phyloP scores from a whole-genome alignment of 1,140 invertebrate species.

The Drosophila subpulchrella region DNA sequence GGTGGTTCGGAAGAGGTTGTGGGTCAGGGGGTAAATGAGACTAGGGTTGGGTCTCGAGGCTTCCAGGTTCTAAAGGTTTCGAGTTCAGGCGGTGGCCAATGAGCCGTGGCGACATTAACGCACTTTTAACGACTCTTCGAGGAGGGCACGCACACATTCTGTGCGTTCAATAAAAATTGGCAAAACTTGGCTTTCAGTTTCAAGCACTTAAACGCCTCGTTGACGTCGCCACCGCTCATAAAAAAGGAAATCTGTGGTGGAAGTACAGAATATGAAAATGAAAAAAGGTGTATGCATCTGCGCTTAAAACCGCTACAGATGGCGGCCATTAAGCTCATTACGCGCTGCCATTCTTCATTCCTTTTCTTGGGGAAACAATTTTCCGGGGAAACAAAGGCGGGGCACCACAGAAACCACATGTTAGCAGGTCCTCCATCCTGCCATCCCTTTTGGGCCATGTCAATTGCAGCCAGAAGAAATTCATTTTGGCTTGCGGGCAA shows the following conservation, averaged over 20 bases:
- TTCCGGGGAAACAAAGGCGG: conserved; percentile 14
- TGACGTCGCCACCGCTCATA: conserved; percentile 37
- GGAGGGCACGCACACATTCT: conserved; percentile 51
- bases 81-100: conserved; percentile 61
- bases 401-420: conserved; percentile 43
- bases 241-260: conserved; percentile 17
- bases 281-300: conserved; percentile 29
- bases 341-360: conserved; percentile 55
- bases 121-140: conserved; percentile 61
- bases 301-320: conserved; percentile 39
- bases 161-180: conserved; percentile 71
- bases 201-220: conserved; percentile 66
- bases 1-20: conserved; percentile 35
- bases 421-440: conserved; percentile 16
- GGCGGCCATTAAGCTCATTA: conserved; percentile 44
- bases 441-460: conserved; percentile 20
- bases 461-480: conserved; percentile 63
- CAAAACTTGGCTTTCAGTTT: conserved; percentile 56
- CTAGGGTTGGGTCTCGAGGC: conserved; percentile 45
- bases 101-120: conserved; percentile 74
- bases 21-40: conserved; percentile 38
- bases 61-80: neutral
- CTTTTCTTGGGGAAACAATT: conserved; percentile 32
- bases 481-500: conserved; percentile 50
- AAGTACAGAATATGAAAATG: conserved; percentile 20